Evolutionary conservation across 2,888 invertebrate species (phyloP).

Genomic region (Lochmaea crataegi): DNA sequence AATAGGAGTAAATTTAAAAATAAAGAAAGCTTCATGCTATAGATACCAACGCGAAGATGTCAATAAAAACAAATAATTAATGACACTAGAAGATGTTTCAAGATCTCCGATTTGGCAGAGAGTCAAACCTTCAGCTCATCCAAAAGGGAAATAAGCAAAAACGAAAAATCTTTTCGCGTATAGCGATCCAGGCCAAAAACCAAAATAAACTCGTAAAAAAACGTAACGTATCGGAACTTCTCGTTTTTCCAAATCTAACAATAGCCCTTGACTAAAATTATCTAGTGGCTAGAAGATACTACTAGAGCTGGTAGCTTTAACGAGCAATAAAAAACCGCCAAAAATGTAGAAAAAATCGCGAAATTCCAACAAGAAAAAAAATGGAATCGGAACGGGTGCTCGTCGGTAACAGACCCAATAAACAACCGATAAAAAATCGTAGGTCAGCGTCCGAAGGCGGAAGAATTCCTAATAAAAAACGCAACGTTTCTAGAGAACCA

Average conservation of each 20-base stretch:
- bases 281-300: conserved; percentile 60
- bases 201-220: conserved; percentile 49
- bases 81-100: background rate
- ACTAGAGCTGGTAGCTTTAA: conserved; percentile 50
- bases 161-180: conserved; percentile 35
- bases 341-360: conserved; percentile 46
- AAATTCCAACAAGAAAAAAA: conserved; percentile 20
- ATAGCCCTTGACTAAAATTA: conserved; percentile 59
- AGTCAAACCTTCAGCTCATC: conserved; percentile 3
- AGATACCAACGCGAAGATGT: conserved; percentile 11
- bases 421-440: conserved; percentile 46
- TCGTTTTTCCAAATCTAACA: conserved; percentile 54
- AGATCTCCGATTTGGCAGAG: conserved; percentile 13
- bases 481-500: conserved; percentile 78
- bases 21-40: conserved; percentile 9
- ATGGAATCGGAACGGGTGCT: conserved; percentile 39
- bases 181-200: conserved; percentile 44
- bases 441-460: conserved; percentile 79
- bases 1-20: conserved; percentile 12
- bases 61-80: conserved; percentile 25
- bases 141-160: conserved; percentile 12
- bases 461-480: conserved; percentile 69
- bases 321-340: conserved; percentile 35
- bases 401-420: background rate
- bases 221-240: conserved; percentile 54